These are phyloP conservation scores for Tinamus guttatus DNA, from an alignment of 2,113 vertebrate species.

Conservation along the genomic window DNA sequence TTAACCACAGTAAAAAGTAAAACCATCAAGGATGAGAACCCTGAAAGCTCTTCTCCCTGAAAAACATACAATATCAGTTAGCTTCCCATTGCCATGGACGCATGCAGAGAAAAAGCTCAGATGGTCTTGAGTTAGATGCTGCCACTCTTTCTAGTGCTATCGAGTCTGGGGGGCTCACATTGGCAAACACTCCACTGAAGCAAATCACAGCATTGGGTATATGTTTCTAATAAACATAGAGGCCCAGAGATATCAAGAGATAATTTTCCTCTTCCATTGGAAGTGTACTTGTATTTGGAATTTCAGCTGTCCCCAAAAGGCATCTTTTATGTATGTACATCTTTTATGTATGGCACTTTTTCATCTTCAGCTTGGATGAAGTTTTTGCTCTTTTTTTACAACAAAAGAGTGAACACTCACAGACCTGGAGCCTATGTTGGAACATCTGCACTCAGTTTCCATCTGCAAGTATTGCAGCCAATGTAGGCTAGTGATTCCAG, in stretches of 20 bases:
- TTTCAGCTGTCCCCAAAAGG: neutral
- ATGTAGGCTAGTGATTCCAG: neutral
- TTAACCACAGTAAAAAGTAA: neutral
- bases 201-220: neutral
- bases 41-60: neutral
- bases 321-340: neutral
- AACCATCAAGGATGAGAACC: neutral
- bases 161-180: neutral
- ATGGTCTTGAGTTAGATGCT: neutral
- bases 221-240: neutral
- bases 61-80: neutral
- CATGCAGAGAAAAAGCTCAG: neutral
- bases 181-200: neutral
- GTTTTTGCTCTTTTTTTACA: constrained; percentile 12
- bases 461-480: neutral
- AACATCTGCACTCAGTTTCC: constrained; percentile 1
- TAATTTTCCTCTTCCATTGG: neutral
- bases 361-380: neutral
- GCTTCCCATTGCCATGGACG: fast-evolving
- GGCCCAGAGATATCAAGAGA: neutral
- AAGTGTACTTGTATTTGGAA: neutral
- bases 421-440: neutral
- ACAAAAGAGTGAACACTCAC: neutral
- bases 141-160: neutral
- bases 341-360: neutral